Conservation (phyloP, 2,113 vertebrate genomes). For the Xiphophorus couchianus region DNA sequence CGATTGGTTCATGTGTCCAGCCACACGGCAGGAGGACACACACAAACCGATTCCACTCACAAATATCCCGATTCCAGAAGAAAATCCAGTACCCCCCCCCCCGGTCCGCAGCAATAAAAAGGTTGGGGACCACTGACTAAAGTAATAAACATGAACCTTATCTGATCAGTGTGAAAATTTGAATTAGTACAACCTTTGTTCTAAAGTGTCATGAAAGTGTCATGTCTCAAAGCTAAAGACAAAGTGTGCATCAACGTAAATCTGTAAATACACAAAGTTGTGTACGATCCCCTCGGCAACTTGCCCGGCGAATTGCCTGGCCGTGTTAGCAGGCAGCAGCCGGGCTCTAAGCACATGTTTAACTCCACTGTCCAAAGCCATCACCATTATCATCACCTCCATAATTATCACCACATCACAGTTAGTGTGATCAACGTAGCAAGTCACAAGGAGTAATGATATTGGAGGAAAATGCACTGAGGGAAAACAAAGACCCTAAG, state of each 20-base stretch:
- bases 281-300: too few relatives aligned
- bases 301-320: neutral
- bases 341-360: conserved; percentile 37
- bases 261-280: too few relatives aligned
- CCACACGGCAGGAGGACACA: too few relatives aligned
- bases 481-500: conserved; percentile 40
- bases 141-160: neutral
- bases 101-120: too few relatives aligned
- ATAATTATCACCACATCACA: conserved; percentile 60
- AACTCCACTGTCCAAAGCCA: conserved; percentile 39
- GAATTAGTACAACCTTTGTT: neutral
- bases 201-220: neutral
- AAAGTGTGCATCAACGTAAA: too few relatives aligned
- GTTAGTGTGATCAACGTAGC: conserved; percentile 52
- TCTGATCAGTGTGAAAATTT: neutral
- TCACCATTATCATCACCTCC: conserved; percentile 49
- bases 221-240: neutral
- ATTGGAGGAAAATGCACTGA: conserved; percentile 31
- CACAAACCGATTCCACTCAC: too few relatives aligned
- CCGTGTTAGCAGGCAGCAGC: conserved; percentile 6
- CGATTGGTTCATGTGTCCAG: too few relatives aligned
- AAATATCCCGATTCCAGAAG: too few relatives aligned
- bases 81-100: too few relatives aligned
- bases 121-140: too few relatives aligned
- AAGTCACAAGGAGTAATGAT: conserved; percentile 53